Evolutionary conservation across 2,797 vertebrate genomes (phyloP), one percentile per base, ranked within the genome.

Genomic region (Silurus aristotelis): DNA sequence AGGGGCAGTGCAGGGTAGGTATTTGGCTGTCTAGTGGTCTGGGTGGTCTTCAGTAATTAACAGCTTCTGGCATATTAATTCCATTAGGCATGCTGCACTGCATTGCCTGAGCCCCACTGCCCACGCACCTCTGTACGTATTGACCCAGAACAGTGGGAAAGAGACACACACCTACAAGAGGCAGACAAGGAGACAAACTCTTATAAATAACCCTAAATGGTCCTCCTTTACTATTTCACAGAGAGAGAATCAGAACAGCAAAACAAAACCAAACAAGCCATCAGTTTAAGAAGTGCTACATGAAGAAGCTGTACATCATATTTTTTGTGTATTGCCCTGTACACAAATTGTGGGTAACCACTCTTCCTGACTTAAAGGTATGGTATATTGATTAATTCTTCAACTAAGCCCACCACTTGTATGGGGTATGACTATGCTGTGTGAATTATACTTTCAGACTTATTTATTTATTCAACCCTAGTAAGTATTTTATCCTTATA

Each of bases 11-110:
- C 60, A 56, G 52, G 72, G 27, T 19, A 48, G 76, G 38, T 64
- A 71, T 68, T 84, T 70, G 83, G 66, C 72, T 78, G 64, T 71
- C 58, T 82, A 82, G 58, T 66, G 71, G 27, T 77, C 31, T 66
- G 25, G 82, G 84, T 80, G 64, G 76, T 66, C 64, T 76, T 86
- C 64, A 72, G 83, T 87, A 90, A 89, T 89, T 87, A 84, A 68
- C 82, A 63, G 76, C 72, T 83, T 79, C 87, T 67, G 78, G 77
- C 58, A 84, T 87, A 82, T 87, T 84, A 88, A 85, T 89, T 86
- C 73, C 66, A 88, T 90, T 86, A 89, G 81, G 8, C 73, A 85
- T 83, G 85, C 84, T 87, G 56, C 75, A 80, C 66, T 68, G 68
- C 83, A 71, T 67, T 60, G 56, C 27, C 52, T 48, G 75, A 73